A percentile compares a stretch with the other conserved stretches of the same genome.
These are phyloP conservation scores for Anodontia alba DNA, from an alignment of 2,888 invertebrate species.

Conservation along the genomic window DNA sequence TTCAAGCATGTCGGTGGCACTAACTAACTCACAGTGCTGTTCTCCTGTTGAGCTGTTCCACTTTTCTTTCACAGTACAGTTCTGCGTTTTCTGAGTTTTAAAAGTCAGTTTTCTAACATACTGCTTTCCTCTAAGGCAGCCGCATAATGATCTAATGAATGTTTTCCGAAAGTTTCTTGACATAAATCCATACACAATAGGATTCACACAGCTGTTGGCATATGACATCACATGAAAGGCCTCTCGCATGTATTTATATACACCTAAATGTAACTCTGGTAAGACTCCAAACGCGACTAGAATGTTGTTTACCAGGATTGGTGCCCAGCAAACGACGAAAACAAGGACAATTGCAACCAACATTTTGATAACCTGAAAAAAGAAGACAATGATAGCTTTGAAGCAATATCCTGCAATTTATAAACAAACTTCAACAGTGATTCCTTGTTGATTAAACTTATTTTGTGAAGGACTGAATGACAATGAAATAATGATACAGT, in stretches of 20 bases:
- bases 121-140: slow-evolving; percentile 54
- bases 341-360: slow-evolving; percentile 89
- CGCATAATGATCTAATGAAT: slow-evolving; percentile 75
- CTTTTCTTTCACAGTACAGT: background rate
- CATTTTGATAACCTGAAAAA: slow-evolving; percentile 90
- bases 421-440: too few relatives aligned
- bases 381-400: background rate
- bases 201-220: slow-evolving; percentile 90
- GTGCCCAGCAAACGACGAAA: slow-evolving; percentile 90
- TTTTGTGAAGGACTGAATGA: too few relatives aligned
- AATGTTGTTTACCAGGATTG: slow-evolving; percentile 88
- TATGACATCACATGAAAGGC: slow-evolving; percentile 89
- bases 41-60: slow-evolving; percentile 13
- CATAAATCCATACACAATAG: slow-evolving; percentile 91
- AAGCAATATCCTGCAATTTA: too few relatives aligned
- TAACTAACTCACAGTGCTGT: background rate
- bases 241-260: slow-evolving; percentile 88
- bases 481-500: too few relatives aligned
- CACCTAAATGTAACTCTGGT: slow-evolving; percentile 86
- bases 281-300: slow-evolving; percentile 88
- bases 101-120: slow-evolving; percentile 53
- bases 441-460: too few relatives aligned
- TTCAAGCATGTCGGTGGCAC: slow-evolving; percentile 3
- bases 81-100: slow-evolving; percentile 33
- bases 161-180: slow-evolving; percentile 88